A percentile compares a stretch with the other conserved stretches of the same genome.
These are phyloP conservation scores for Gallinago jamesoni DNA, from an alignment of 2,113 vertebrate species.

Conservation along the genomic window DNA sequence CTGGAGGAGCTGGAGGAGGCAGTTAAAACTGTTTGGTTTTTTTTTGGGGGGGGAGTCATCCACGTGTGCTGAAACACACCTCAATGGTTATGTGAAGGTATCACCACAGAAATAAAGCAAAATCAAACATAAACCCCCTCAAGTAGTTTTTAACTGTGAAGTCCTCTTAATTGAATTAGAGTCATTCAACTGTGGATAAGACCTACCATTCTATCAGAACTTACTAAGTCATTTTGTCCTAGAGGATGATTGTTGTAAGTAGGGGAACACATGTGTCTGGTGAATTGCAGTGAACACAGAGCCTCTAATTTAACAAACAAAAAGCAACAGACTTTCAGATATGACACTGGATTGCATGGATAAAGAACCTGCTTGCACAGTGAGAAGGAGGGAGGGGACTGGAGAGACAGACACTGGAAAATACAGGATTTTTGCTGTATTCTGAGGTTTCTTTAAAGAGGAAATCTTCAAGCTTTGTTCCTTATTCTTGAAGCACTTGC, in stretches of 20 bases:
- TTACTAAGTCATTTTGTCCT: background rate
- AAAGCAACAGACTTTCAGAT: background rate
- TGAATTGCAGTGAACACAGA: background rate
- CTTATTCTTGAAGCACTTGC: background rate
- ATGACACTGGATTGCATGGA: background rate
- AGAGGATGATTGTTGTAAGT: background rate
- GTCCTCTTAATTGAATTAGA: background rate
- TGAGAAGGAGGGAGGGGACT: background rate
- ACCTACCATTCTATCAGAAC: background rate
- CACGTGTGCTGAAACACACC: background rate
- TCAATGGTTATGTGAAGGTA: background rate
- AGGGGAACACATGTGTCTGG: background rate
- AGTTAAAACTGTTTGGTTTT: background rate
- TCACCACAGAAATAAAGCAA: background rate
- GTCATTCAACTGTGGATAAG: background rate
- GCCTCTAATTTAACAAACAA: background rate
- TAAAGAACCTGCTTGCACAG: background rate
- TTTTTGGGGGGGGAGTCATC: background rate
- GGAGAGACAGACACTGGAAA: background rate
- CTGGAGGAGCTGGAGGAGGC: background rate
- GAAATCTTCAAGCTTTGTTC: background rate
- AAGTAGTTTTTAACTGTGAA: background rate
- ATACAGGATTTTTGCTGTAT: background rate
- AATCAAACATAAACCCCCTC: background rate
- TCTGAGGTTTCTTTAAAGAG: background rate